A percentile compares a stretch with the other conserved stretches of the same genome.
Conservation (phyloP, 1,140 invertebrate genomes). For the Limonius californicus region DNA sequence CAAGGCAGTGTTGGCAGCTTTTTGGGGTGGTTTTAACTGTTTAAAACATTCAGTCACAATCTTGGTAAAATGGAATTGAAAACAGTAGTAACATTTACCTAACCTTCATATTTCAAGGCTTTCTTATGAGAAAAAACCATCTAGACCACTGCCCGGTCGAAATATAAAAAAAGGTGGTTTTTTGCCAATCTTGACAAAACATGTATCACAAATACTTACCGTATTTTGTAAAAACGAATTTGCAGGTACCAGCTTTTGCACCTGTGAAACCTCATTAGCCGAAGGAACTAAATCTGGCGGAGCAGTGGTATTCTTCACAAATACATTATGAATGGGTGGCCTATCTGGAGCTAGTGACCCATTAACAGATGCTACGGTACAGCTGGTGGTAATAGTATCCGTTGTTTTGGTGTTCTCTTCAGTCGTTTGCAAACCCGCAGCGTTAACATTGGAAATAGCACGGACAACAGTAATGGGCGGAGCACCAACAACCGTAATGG, state of each 20-base stretch:
- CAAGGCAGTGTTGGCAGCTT: no score
- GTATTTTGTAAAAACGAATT: conserved; percentile 40
- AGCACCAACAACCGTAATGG: conserved; percentile 37
- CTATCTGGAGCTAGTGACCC: conserved; percentile 23
- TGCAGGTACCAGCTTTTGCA: conserved; percentile 42
- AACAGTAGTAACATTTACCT: no score
- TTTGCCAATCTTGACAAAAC: no score
- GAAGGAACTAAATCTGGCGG: conserved; percentile 15
- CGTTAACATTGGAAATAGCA: conserved; percentile 24
- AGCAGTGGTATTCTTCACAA: conserved; percentile 41
- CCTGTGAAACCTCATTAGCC: conserved; percentile 32
- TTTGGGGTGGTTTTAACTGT: no score
- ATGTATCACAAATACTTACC: conserved; percentile 42
- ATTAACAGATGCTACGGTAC: not conserved
- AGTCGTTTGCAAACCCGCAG: not conserved
- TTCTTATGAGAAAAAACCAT: no score
- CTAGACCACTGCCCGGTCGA: no score
- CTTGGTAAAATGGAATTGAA: not conserved
- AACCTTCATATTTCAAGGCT: no score
- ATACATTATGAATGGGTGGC: conserved; percentile 41
- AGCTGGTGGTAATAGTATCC: not conserved
- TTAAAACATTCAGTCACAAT: no score
- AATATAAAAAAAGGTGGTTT: not conserved
- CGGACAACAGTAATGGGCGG: conserved; percentile 40
- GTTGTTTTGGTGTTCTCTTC: not conserved